Conservation (phyloP, 2,888 invertebrate genomes). For the Xylocampa areola region DNA sequence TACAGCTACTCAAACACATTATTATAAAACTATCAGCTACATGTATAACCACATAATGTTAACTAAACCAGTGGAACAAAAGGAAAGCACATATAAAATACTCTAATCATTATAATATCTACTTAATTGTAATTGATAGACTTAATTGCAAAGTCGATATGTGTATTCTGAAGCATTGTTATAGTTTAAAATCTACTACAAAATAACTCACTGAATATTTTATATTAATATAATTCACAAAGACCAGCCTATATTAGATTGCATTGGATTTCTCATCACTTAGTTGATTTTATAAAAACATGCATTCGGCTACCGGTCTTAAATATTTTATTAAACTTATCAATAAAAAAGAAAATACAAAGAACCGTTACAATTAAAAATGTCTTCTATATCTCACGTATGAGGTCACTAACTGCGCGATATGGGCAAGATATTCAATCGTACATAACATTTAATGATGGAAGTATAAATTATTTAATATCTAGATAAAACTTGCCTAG, state of each 20-base stretch:
- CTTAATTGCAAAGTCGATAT: conserved; percentile 55
- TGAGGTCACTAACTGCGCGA: conserved; percentile 23
- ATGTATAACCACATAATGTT: conserved; percentile 36
- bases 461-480: conserved; percentile 24
- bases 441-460: conserved; percentile 17
- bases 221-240: conserved; percentile 30
- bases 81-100: conserved; percentile 51
- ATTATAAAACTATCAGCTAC: conserved; percentile 41
- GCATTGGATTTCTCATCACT: conserved; percentile 31
- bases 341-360: conserved; percentile 41
- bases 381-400: conserved; percentile 49
- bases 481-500: conserved; percentile 31
- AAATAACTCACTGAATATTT: conserved; percentile 52
- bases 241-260: conserved; percentile 25
- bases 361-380: conserved; percentile 39
- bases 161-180: conserved; percentile 56
- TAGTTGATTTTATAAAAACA: conserved; percentile 31
- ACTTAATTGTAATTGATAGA: conserved; percentile 51
- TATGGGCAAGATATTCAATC: conserved; percentile 39
- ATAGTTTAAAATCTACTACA: conserved; percentile 38
- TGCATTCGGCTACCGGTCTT: conserved; percentile 29
- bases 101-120: conserved; percentile 46
- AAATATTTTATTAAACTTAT: conserved; percentile 39
- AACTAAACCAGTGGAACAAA: conserved; percentile 46
- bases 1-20: conserved; percentile 38